These are phyloP conservation scores for Drosophila mimetica DNA, from an alignment of 2,888 invertebrate genomes.

Conservation along the genomic window DNA sequence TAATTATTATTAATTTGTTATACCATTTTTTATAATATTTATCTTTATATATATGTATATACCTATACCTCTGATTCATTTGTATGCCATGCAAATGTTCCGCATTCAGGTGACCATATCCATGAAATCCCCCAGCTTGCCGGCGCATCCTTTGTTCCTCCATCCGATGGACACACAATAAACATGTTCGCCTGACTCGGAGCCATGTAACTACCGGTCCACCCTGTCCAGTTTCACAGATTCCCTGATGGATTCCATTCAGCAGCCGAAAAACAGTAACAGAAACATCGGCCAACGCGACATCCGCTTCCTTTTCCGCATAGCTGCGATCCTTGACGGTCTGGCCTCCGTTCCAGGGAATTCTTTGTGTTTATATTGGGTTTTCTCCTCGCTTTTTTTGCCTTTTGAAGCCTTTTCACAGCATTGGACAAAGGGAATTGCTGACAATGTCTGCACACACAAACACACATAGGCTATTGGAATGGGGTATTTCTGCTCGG, in stretches of 20 bases:
- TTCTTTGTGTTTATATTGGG: constrained; percentile 37
- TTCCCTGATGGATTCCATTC: constrained; percentile 45
- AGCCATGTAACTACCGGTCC: constrained; percentile 1
- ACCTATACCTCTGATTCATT: constrained; percentile 14
- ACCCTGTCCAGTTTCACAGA: constrained; percentile 7
- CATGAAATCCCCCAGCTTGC: neutral
- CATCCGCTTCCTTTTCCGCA: constrained; percentile 74
- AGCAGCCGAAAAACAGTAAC: constrained; percentile 31
- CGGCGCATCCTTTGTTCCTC: constrained; percentile 20
- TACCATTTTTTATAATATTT: neutral
- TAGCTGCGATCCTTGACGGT: constrained; percentile 43
- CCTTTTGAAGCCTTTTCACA: constrained; percentile 77
- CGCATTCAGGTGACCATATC: constrained; percentile 37
- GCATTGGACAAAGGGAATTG: constrained; percentile 67
- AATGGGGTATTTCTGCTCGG: neutral
- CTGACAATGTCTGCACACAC: constrained; percentile 65
- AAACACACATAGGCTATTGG: neutral
- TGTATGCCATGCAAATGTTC: constrained; percentile 19
- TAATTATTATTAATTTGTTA: neutral
- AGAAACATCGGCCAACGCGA: constrained; percentile 76
- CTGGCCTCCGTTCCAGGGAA: constrained; percentile 33
- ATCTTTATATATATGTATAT: neutral
- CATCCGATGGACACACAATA: constrained; percentile 32
- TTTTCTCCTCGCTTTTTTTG: constrained; percentile 7
- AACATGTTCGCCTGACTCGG: constrained; percentile 21